Conservation (phyloP, 2,888 invertebrate species). For the Amblyteles armatorius region DNA sequence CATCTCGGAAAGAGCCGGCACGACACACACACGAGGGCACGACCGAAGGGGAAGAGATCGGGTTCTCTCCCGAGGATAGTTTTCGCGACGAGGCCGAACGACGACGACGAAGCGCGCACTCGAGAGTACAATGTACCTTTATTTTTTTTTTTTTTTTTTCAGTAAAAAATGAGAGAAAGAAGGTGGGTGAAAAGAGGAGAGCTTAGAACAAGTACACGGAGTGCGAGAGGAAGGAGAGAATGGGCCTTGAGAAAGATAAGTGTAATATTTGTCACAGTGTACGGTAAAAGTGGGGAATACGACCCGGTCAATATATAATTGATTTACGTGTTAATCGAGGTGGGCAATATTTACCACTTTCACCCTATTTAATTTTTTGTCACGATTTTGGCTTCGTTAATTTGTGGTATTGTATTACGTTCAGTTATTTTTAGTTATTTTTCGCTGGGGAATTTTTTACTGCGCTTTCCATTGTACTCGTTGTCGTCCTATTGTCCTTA, state of each 20-base stretch:
- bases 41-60: constrained; percentile 47
- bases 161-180: background rate
- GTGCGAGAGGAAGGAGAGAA: background rate
- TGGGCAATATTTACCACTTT: no score
- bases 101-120: constrained; percentile 38
- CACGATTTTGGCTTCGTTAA: no score
- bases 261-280: no score
- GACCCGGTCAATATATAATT: no score
- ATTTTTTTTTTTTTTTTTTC: background rate
- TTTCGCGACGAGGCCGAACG: constrained; percentile 46
- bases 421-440: no score
- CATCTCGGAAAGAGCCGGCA: background rate
- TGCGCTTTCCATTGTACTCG: no score
- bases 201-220: background rate
- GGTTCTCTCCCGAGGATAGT: constrained; percentile 54
- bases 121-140: constrained; percentile 8
- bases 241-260: background rate
- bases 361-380: no score
- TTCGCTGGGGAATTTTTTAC: no score
- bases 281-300: no score
- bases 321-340: no score
- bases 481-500: no score
- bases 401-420: no score
- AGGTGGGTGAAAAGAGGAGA: background rate
- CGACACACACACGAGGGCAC: constrained; percentile 29